A percentile compares a stretch with the other conserved stretches of the same genome.
These are phyloP conservation scores for Lepidonotus clava DNA, from an alignment of 2,888 invertebrate species.

Conservation along the genomic window DNA sequence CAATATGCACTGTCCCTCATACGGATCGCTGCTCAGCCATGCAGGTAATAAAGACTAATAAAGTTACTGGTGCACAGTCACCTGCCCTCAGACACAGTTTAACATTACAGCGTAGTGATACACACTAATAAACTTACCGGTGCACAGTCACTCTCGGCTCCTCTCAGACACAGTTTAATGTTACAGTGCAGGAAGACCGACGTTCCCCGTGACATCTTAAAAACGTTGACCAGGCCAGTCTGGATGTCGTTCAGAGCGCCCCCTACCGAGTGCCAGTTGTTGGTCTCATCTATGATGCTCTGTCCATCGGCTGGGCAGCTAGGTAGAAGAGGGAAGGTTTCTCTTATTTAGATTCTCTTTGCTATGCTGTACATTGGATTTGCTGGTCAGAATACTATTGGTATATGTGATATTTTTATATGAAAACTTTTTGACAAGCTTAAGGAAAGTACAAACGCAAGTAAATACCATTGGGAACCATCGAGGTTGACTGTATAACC, in stretches of 20 bases:
- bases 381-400: no score
- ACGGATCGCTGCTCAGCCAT: no score
- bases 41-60: not conserved
- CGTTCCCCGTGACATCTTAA: not conserved
- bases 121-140: not conserved
- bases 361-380: no score
- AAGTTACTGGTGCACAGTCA: not conserved
- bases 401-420: no score
- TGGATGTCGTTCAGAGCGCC: not conserved
- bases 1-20: no score
- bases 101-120: not conserved
- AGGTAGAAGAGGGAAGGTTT: not conserved
- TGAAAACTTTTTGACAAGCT: no score
- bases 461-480: no score
- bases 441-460: no score
- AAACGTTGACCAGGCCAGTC: not conserved
- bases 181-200: conserved; percentile 22
- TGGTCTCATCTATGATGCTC: not conserved
- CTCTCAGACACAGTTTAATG: conserved; percentile 10
- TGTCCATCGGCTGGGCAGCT: conserved; percentile 23
- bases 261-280: not conserved
- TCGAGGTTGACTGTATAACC: no score
- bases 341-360: no score
- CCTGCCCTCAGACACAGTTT: not conserved
- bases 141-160: not conserved